Base-by-base conservation (phyloP, 92 coral and sea anemone genomes). In the Muricea muricata region DNA sequence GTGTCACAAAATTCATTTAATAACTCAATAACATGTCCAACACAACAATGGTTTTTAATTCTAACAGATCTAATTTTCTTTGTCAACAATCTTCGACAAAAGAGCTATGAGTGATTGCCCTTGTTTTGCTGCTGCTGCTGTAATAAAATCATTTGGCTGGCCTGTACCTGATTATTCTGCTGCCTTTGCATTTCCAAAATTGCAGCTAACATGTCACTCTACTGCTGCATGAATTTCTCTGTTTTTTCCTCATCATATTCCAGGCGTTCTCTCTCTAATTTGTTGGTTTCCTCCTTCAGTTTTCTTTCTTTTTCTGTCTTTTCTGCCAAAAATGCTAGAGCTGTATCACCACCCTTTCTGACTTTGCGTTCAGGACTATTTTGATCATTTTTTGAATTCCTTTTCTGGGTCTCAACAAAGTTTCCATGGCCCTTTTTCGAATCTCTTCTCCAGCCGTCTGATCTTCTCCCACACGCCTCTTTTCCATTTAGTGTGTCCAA, bases 71-170 rank as follows among this genome's bases (percentile, higher is more conserved):
- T 67, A 67, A 24, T 67, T 67, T 30, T 67, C 73, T 67, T 29
- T 67, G 33, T 30, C 31, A 29, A 67, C 73, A 67, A 67, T 30
- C 73, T 67, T 67, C 0, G 73, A 67, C 73, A 67, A 67, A 29
- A 65, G 73, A 67, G 73, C 73, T 67, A 67, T 67, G 9, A 67
- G 73, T 67, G 42, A 41, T 67, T 67, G 73, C 73, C 73, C 73
- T 35, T 69, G 75, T 69, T n/a, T n/a, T 69, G 75, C 48, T 69
- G 75, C 75, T 69, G 47, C 23, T 69, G 75, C 75, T 69, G 75
- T 48, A 69, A 32, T 69, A 69, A 69, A 69, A 69, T 48, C 47
- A 69, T 31, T 30, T 69, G 75, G 47, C 10, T 69, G 7, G 75
- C 47, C 35, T 32, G 75, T 32, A 69, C 47, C 75, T 69, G 75